Evolutionary conservation across 2,113 vertebrate genomes (phyloP).

Genomic region (Oostethus manadensis): DNA sequence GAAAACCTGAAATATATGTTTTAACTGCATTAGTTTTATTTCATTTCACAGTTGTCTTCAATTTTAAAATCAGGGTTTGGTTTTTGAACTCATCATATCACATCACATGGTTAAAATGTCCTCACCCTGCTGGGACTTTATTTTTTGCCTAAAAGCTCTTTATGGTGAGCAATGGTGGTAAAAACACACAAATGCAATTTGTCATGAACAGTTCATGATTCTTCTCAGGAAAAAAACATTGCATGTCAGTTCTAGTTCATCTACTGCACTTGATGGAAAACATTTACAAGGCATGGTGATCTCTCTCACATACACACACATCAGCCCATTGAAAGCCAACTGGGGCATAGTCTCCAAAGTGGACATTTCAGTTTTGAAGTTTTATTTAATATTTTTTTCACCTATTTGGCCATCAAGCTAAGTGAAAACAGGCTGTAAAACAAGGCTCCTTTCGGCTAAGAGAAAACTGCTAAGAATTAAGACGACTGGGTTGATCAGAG

Average conservation of each 20-base stretch:
- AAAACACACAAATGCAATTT: not conserved
- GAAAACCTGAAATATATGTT: slow-evolving; percentile 1
- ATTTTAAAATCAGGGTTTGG: slow-evolving; percentile 7
- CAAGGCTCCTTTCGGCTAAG: slow-evolving; percentile 56
- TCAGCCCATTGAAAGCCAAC: slow-evolving; percentile 21
- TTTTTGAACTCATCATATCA: slow-evolving; percentile 3
- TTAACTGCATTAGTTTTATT: slow-evolving; percentile 47
- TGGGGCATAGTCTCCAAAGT: not conserved
- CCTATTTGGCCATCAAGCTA: not conserved
- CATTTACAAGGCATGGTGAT: slow-evolving; percentile 46
- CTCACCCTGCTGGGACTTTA: not conserved
- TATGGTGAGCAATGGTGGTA: not conserved
- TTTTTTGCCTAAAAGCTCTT: slow-evolving; percentile 28
- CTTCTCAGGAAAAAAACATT: slow-evolving; percentile 27
- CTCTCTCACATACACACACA: slow-evolving; percentile 14
- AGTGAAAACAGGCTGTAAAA: not conserved
- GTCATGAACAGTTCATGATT: not conserved
- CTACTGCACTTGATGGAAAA: slow-evolving; percentile 26
- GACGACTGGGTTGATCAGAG: slow-evolving; percentile 52
- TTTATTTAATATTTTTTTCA: not conserved
- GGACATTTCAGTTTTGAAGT: not conserved
- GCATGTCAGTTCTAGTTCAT: slow-evolving; percentile 21
- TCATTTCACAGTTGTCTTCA: slow-evolving; percentile 34
- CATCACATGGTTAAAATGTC: slow-evolving; percentile 31
- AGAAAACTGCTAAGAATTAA: slow-evolving; percentile 38